A percentile compares a stretch with the other conserved stretches of the same genome.
phyloP scores from a whole-genome alignment of 2,888 invertebrate genomes.

The Ephialtes manifestator region DNA sequence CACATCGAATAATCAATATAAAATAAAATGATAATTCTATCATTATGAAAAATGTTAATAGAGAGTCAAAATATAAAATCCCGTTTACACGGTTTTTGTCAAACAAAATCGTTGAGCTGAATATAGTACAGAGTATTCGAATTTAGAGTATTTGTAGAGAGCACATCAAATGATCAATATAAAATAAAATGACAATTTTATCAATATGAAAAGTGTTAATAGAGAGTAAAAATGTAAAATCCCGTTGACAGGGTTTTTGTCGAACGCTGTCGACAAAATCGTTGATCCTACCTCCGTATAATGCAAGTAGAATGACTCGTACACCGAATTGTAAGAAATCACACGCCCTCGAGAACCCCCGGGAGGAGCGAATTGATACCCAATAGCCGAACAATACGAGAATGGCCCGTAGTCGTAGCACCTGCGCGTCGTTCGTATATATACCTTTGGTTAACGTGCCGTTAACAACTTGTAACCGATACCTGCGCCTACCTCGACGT shows the following conservation, averaged over 20 bases:
- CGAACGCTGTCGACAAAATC: not conserved
- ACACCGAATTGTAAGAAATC: conserved; percentile 60
- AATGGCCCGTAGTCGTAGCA: conserved; percentile 52
- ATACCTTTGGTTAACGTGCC: conserved; percentile 71
- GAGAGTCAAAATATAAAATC: not conserved
- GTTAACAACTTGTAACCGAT: conserved; percentile 83
- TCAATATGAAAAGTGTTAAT: not conserved
- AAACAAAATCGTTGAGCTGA: too few species aligned
- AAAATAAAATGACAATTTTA: too few species aligned
- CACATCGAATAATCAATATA: too few species aligned
- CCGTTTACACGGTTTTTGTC: not conserved
- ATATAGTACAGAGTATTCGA: too few species aligned
- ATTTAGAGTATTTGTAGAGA: too few species aligned
- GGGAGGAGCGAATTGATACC: conserved; percentile 69
- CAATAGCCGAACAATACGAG: conserved; percentile 53
- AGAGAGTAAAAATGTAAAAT: not conserved
- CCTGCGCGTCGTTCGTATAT: conserved; percentile 63
- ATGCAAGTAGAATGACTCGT: conserved; percentile 18
- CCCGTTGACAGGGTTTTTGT: conserved; percentile 1
- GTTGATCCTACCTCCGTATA: not conserved
- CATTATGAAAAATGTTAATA: not conserved
- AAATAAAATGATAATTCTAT: too few species aligned
- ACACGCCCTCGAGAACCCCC: conserved; percentile 62
- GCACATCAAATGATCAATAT: too few species aligned
- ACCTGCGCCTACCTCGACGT: conserved; percentile 74